A percentile compares a stretch with the other conserved stretches of the same genome.
Conservation (phyloP, 2,888 invertebrate species). For the Sinelater perroti region DNA sequence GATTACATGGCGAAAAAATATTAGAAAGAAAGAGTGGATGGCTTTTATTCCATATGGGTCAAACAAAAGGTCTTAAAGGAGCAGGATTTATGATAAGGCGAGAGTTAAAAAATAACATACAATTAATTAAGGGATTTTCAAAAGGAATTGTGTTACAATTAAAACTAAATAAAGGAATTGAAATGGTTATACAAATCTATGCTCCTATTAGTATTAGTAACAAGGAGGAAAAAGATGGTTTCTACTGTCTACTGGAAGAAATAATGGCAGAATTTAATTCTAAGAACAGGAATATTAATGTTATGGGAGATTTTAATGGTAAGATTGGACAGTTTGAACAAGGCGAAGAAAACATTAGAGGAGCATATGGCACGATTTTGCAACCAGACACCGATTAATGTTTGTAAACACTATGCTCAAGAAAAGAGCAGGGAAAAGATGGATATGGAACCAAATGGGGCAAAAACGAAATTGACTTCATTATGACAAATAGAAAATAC, state of each 20-base stretch:
- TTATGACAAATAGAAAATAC: background rate
- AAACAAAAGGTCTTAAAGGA: no score
- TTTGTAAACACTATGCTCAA: background rate
- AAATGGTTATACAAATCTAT: slow-evolving; percentile 1
- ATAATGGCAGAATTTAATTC: background rate
- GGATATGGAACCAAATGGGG: slow-evolving; percentile 2
- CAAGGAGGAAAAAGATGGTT: background rate
- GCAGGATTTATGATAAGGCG: no score
- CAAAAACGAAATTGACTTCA: background rate
- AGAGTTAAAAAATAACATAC: background rate
- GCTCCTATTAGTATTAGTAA: background rate
- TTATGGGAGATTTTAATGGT: slow-evolving; percentile 1
- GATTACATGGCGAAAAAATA: no score
- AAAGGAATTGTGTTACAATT: background rate
- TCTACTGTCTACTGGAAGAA: background rate
- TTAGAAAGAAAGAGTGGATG: no score
- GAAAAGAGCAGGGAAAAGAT: background rate
- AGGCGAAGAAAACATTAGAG: background rate
- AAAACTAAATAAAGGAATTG: background rate
- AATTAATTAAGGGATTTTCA: slow-evolving; percentile 1
- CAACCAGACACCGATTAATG: background rate
- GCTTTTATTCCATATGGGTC: no score
- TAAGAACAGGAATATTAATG: background rate
- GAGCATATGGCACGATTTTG: background rate
- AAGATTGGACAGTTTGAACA: background rate